phyloP scores from a whole-genome alignment of 2,888 invertebrate genomes.

The Agrotis clavis region DNA sequence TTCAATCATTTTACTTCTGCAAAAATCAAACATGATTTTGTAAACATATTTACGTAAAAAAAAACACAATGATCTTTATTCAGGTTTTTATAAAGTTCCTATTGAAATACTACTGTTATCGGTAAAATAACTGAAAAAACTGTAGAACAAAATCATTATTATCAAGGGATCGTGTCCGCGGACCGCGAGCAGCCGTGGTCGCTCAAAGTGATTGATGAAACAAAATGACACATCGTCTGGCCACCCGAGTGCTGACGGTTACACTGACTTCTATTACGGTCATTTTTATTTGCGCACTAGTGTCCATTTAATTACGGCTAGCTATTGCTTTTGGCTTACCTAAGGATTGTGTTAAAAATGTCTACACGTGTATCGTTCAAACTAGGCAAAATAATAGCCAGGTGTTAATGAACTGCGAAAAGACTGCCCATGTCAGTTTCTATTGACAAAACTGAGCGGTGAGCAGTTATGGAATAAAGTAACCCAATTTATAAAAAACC shows the following conservation, averaged over 20 bases:
- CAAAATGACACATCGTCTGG: conserved; percentile 46
- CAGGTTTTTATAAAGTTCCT: neutral
- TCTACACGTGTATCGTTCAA: too few relatives aligned
- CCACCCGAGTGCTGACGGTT: conserved; percentile 15
- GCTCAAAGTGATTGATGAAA: conserved; percentile 47
- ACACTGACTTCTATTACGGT: conserved; percentile 21
- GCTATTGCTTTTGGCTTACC: too few relatives aligned
- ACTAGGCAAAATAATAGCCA: too few relatives aligned
- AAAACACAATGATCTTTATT: neutral
- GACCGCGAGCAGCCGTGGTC: conserved; percentile 6
- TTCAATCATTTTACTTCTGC: neutral
- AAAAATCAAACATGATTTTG: too few relatives aligned
- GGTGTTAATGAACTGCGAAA: too few relatives aligned
- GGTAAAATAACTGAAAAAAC: neutral
- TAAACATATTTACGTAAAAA: neutral
- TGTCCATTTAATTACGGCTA: too few relatives aligned
- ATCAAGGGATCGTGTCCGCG: conserved; percentile 11
- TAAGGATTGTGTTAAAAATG: too few relatives aligned
- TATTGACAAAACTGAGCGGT: too few relatives aligned
- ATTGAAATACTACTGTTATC: neutral
- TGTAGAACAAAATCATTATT: conserved; percentile 36
- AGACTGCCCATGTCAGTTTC: too few relatives aligned
- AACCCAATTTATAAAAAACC: too few relatives aligned
- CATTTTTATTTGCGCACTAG: conserved; percentile 40
- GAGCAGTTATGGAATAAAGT: too few relatives aligned